Evolutionary conservation across 2,797 vertebrate genomes (phyloP).

Genomic region (Ctenochaetus hawaiiensis): DNA sequence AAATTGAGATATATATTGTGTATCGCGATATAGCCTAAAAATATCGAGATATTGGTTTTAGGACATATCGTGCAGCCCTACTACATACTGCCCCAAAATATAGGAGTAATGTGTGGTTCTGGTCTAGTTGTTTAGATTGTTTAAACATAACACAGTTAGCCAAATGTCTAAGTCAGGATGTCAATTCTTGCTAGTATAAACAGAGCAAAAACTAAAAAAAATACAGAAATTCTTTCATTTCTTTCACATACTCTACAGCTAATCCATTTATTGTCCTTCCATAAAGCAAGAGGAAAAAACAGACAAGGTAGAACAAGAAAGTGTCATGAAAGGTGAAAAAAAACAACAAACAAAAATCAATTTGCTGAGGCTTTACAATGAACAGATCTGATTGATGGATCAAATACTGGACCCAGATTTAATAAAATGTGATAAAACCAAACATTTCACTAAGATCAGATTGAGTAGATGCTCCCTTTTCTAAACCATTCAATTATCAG

Average conservation of each 20-base stretch:
- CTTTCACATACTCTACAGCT: not conserved
- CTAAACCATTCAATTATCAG: not conserved
- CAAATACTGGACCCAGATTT: not conserved
- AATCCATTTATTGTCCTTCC: not conserved
- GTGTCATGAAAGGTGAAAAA: not conserved
- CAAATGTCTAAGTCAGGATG: constrained; percentile 6
- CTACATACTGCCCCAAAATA: not conserved
- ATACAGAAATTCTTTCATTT: not conserved
- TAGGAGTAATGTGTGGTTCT: not conserved
- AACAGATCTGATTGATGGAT: too few species aligned
- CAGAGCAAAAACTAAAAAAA: not conserved
- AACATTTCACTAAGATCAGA: not conserved
- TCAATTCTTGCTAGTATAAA: not conserved
- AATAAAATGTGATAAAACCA: not conserved
- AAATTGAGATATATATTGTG: too few species aligned
- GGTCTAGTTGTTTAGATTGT: not conserved
- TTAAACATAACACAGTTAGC: not conserved
- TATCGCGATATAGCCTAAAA: too few species aligned
- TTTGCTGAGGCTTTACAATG: too few species aligned
- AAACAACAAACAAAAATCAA: not conserved
- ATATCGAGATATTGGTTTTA: too few species aligned
- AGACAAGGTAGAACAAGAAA: not conserved
- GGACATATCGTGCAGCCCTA: too few species aligned
- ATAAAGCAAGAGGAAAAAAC: not conserved
- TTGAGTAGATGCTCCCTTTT: not conserved